Conservation (phyloP, 2,888 invertebrate genomes). For the Polyploca ridens region DNA sequence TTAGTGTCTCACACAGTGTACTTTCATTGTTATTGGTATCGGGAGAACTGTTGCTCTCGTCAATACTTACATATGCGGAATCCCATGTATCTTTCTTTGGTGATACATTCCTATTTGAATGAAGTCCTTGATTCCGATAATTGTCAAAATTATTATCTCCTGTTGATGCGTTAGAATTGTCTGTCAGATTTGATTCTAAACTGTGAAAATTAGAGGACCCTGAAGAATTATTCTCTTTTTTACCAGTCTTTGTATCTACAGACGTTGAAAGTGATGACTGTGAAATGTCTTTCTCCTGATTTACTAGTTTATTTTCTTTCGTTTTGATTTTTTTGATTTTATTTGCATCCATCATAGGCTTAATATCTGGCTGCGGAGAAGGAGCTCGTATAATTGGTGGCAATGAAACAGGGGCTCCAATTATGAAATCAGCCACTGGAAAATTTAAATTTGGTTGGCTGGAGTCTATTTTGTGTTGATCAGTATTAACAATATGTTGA, state of each 20-base stretch:
- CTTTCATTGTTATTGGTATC: constrained; percentile 73
- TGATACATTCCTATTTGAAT: constrained; percentile 49
- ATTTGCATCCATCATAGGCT: constrained; percentile 53
- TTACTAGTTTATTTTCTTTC: constrained; percentile 21
- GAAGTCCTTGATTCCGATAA: constrained; percentile 41
- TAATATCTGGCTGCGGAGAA: constrained; percentile 62
- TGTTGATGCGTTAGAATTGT: constrained; percentile 48
- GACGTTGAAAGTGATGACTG: constrained; percentile 46
- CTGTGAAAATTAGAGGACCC: constrained; percentile 61
- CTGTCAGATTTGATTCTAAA: constrained; percentile 57
- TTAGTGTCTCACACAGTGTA: constrained; percentile 47
- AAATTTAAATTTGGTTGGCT: constrained; percentile 38
- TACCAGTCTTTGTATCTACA: constrained; percentile 26
- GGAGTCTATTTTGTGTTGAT: constrained; percentile 13
- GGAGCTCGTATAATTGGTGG: constrained; percentile 65
- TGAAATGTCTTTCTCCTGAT: constrained; percentile 30
- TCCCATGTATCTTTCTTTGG: constrained; percentile 79
- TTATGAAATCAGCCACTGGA: constrained; percentile 74
- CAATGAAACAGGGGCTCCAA: constrained; percentile 80
- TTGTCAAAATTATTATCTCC: constrained; percentile 46
- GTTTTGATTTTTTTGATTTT: constrained; percentile 27
- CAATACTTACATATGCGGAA: constrained; percentile 83
- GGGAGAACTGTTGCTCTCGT: constrained; percentile 74
- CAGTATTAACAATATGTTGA: constrained; percentile 46
- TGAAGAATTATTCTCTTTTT: constrained; percentile 7